These are phyloP conservation scores for Willowsia nigromaculata DNA, from an alignment of 2,888 invertebrate genomes.

Conservation along the genomic window DNA sequence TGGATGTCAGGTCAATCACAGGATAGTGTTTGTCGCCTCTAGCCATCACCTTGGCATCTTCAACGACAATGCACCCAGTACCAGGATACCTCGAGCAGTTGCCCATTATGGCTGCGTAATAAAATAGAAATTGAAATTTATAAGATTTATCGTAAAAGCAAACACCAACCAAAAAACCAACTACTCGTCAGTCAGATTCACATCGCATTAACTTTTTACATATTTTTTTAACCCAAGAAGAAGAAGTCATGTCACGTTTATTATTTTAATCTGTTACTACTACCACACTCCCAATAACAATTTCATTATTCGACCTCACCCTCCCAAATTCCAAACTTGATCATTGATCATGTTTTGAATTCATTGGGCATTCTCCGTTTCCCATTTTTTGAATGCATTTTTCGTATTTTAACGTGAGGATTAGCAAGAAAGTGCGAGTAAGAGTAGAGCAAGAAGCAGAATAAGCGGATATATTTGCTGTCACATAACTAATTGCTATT, in stretches of 20 bases:
- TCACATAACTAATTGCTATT: slow-evolving; percentile 29
- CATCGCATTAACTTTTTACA: background rate
- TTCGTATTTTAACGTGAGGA: background rate
- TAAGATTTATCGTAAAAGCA: background rate
- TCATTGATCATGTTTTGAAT: slow-evolving; percentile 22
- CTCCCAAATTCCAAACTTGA: background rate
- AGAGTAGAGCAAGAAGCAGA: background rate
- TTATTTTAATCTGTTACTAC: background rate
- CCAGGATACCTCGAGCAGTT: slow-evolving; percentile 81
- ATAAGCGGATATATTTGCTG: slow-evolving; percentile 21
- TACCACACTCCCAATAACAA: background rate
- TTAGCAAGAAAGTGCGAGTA: background rate
- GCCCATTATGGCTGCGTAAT: slow-evolving; percentile 77
- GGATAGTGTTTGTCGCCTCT: slow-evolving; percentile 91
- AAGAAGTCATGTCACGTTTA: slow-evolving; percentile 18
- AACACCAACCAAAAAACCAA: background rate
- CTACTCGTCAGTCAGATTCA: background rate
- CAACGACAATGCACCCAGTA: slow-evolving; percentile 93
- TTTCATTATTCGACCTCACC: background rate
- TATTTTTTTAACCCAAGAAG: background rate
- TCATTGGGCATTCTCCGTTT: background rate
- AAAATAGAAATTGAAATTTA: background rate
- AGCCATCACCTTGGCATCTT: slow-evolving; percentile 92
- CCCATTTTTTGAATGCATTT: background rate
- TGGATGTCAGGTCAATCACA: slow-evolving; percentile 81